Conservation (phyloP, 1,140 invertebrate species). For the fruit fly (Drosophila melanogaster) region DNA sequence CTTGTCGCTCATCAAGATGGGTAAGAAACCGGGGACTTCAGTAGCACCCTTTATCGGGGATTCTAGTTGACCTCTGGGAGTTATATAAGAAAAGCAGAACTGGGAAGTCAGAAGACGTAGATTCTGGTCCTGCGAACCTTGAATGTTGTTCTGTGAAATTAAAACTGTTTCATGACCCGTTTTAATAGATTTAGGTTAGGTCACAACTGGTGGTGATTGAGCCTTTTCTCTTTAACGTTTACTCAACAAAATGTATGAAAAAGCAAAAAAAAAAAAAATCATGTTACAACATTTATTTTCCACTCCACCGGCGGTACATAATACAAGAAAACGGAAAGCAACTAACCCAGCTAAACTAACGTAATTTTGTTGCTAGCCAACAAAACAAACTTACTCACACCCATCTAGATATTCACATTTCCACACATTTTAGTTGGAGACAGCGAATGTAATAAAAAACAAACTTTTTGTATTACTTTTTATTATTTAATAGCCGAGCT, state of each 20-base stretch:
- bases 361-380: conserved; percentile 62
- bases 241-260: conserved; percentile 6
- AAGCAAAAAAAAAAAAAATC: conserved; percentile 13
- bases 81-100: neutral
- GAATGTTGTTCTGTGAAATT: neutral
- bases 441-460: conserved; percentile 45
- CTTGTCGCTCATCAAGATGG: conserved; percentile 7
- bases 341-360: conserved; percentile 22
- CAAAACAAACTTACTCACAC: conserved; percentile 27
- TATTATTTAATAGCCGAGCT: conserved; percentile 56
- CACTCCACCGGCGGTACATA: conserved; percentile 19
- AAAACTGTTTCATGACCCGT: neutral
- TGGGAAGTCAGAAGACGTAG: neutral
- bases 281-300: conserved; percentile 40
- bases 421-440: conserved; percentile 30
- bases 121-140: neutral
- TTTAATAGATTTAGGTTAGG: neutral
- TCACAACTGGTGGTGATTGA: conserved; percentile 7
- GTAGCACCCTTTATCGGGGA: conserved; percentile 6
- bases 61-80: conserved; percentile 15
- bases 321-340: conserved; percentile 27
- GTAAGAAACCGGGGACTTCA: neutral
- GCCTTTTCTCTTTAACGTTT: conserved; percentile 12
- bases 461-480: conserved; percentile 57
- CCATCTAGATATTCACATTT: conserved; percentile 11